Base-by-base conservation (phyloP, 2,797 vertebrate genomes). In the Loriculus beryllinus region DNA sequence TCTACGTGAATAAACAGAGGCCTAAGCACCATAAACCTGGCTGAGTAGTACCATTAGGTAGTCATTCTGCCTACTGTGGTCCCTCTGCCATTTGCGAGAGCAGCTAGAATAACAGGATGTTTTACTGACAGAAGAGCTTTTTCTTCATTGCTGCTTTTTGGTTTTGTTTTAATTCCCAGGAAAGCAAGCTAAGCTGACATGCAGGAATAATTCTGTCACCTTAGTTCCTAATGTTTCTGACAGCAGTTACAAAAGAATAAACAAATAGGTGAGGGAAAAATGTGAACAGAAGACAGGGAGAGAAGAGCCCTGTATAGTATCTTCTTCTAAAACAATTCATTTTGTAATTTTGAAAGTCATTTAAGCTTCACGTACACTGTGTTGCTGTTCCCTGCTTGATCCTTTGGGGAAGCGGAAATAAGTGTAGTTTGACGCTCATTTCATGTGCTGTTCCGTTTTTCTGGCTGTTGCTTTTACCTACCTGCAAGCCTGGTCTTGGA, bases 241-340 rank as follows among this genome's bases (percentile, higher is more conserved):
- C 52, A 90, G 74, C 28, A 69, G 62, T 65, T 88, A 59, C 62
- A 78, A 64, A 28, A 83, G 85, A 94, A 96, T 93, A 96, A 94
- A 68, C 57, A 92, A 91, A 78, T 69, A 83, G 29, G 6, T 54
- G 28, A 40, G 39, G 42, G 45, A 77, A 25, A 74, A 78, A 65
- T 11, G 14, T 57, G 49, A 87, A 57, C 14, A 14, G 72, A 59
- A 64, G 43, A 82, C 1, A 1, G 45, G 12, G 54, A 76, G 31
- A 80, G 40, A 13, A 45, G 52, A 89, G 57, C 12, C n/a, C 25
- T 9, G 6, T 12, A 5, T 21, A 39, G 26, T 49, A 70, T 26
- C 47, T 86, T 45, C 45, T 80, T 85, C 67, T 69, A 62, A 82
- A 93, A 29, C 15, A 74, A 64, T 82, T 69, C 22, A 6, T 70